phyloP scores from a whole-genome alignment of 2,888 invertebrate species.

The Spodoptera exigua region DNA sequence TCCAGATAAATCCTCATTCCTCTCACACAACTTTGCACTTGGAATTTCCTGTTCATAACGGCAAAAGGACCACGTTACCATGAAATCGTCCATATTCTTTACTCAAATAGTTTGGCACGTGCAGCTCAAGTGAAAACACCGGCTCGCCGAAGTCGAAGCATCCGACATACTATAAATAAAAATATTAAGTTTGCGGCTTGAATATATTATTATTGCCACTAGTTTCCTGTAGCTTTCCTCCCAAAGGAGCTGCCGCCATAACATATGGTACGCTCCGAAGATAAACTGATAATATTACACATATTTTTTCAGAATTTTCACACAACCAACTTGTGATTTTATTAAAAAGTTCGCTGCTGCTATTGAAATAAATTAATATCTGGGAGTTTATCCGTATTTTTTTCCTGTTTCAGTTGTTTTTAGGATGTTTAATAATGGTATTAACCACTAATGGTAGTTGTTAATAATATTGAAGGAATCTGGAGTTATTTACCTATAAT shows the following conservation, averaged over 20 bases:
- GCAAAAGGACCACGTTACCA: constrained; percentile 20
- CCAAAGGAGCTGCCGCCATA: constrained; percentile 23
- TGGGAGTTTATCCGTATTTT: not conserved
- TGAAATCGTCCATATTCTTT: constrained; percentile 18
- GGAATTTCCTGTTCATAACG: constrained; percentile 26
- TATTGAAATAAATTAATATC: constrained; percentile 11
- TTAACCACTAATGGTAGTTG: too few species aligned
- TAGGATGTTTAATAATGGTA: constrained; percentile 6
- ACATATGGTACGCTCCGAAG: constrained; percentile 29
- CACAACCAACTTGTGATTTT: constrained; percentile 14
- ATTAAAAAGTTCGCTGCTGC: constrained; percentile 12
- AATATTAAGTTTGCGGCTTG: constrained; percentile 28
- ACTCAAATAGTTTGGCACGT: constrained; percentile 12
- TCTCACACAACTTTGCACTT: constrained; percentile 26
- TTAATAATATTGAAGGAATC: constrained; percentile 19
- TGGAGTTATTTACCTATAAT: constrained; percentile 42
- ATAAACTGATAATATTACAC: constrained; percentile 36
- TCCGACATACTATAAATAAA: constrained; percentile 23
- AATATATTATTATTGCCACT: constrained; percentile 29
- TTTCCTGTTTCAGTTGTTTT: constrained; percentile 4
- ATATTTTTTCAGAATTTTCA: constrained; percentile 26
- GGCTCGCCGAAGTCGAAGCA: constrained; percentile 11
- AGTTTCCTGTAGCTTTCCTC: constrained; percentile 34
- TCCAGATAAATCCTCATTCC: constrained; percentile 29
- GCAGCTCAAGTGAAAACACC: constrained; percentile 11